Conservation (phyloP, 2,797 vertebrate genomes). For the Eulemur albifrons region DNA sequence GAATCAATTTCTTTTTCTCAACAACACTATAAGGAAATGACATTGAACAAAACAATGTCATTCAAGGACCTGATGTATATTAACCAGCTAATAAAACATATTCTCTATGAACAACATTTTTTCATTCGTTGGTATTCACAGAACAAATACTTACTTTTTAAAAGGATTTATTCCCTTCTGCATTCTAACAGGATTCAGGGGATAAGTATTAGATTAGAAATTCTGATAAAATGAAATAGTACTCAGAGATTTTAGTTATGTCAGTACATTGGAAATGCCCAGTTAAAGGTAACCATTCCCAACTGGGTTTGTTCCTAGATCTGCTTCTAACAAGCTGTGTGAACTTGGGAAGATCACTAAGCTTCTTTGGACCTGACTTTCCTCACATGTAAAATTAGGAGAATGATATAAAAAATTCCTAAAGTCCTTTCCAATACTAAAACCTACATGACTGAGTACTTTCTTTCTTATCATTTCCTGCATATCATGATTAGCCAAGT, state of each 20-base stretch:
- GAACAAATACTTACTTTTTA: conserved; percentile 10
- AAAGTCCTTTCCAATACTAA: conserved; percentile 22
- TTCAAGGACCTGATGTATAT: neutral
- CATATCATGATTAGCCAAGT: neutral
- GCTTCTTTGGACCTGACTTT: conserved; percentile 8
- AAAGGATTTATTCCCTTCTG: no score
- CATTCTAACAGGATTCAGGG: neutral
- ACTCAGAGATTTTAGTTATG: neutral
- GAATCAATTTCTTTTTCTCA: neutral
- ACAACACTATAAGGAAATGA: neutral
- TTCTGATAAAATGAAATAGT: conserved; percentile 40
- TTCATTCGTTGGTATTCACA: neutral
- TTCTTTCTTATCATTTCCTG: conserved; percentile 42
- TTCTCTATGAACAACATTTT: neutral
- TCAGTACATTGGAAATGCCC: neutral
- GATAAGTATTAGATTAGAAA: neutral
- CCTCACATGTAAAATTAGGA: conserved; percentile 12
- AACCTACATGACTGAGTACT: neutral
- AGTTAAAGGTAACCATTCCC: neutral
- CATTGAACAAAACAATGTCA: neutral
- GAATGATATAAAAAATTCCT: neutral
- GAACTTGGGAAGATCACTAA: neutral
- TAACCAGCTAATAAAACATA: conserved; percentile 16
- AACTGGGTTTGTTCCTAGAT: neutral
- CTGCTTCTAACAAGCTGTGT: neutral